These are phyloP conservation scores for Agrypnus murinus DNA, from an alignment of 2,888 invertebrate genomes.

Conservation along the genomic window DNA sequence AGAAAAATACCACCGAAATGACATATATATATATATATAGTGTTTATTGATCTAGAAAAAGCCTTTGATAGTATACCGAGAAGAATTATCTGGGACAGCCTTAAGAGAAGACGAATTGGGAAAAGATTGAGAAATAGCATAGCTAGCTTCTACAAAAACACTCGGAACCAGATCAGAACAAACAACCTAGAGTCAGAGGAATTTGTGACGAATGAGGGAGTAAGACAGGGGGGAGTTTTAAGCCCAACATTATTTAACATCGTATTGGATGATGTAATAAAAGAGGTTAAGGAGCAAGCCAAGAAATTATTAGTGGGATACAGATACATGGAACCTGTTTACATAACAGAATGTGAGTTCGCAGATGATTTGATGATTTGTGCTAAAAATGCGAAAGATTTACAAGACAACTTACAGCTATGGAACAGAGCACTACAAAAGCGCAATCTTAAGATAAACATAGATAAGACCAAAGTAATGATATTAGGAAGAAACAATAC, in stretches of 20 bases:
- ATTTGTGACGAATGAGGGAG: too few species aligned
- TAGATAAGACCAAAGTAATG: too few species aligned
- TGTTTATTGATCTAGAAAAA: conserved; percentile 21
- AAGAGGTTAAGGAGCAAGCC: conserved; percentile 22
- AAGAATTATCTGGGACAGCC: conserved; percentile 27
- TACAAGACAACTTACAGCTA: conserved; percentile 23
- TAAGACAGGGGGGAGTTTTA: conserved; percentile 39
- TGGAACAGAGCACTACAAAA: conserved; percentile 14
- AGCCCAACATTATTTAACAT: too few species aligned
- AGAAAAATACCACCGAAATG: conserved; percentile 12
- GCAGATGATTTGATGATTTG: conserved; percentile 36
- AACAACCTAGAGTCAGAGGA: conserved; percentile 26
- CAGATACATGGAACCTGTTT: conserved; percentile 24
- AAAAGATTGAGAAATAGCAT: conserved; percentile 17
- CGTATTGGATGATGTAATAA: conserved; percentile 29
- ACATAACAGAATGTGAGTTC: conserved; percentile 31
- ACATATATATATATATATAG: conserved; percentile 20
- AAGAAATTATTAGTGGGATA: conserved; percentile 30
- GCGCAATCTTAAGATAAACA: conserved; percentile 35
- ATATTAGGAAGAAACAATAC: conserved; percentile 24
- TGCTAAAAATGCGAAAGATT: conserved; percentile 21
- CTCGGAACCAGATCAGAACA: conserved; percentile 26
- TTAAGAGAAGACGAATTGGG: conserved; percentile 14
- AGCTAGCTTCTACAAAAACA: conserved; percentile 27
- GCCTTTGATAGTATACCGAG: conserved; percentile 31